Evolutionary conservation across 2,797 vertebrate genomes (phyloP).

Genomic region (Antrozous pallidus): DNA sequence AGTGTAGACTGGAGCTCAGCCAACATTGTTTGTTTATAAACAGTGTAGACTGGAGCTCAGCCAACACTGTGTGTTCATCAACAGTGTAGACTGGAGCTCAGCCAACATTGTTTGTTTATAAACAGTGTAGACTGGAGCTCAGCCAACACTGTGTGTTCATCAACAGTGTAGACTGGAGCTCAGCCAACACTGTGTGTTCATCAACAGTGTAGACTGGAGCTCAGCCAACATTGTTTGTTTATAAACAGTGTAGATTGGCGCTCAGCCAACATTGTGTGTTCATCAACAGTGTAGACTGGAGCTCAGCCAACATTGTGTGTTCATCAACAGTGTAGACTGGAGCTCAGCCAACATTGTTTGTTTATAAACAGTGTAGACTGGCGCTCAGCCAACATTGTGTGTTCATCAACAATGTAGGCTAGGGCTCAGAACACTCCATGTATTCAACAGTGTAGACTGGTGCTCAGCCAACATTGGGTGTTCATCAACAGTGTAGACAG

Average conservation of each 20-base stretch:
- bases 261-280: fast-evolving
- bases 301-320: fast-evolving
- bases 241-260: too few relatives aligned
- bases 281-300: background rate
- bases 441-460: background rate
- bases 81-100: too few relatives aligned
- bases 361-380: too few relatives aligned
- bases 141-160: fast-evolving
- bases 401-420: background rate
- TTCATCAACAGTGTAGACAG: background rate
- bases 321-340: background rate
- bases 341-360: too few relatives aligned
- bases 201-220: too few relatives aligned
- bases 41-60: background rate
- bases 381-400: fast-evolving
- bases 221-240: too few relatives aligned
- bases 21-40: fast-evolving
- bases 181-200: fast-evolving
- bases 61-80: fast-evolving
- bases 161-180: background rate
- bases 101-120: too few relatives aligned
- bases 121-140: too few relatives aligned
- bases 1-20: too few relatives aligned
- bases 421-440: fast-evolving
- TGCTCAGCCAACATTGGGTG: background rate